Conservation (phyloP, 2,113 vertebrate genomes). For the Clupea harengus region DNA sequence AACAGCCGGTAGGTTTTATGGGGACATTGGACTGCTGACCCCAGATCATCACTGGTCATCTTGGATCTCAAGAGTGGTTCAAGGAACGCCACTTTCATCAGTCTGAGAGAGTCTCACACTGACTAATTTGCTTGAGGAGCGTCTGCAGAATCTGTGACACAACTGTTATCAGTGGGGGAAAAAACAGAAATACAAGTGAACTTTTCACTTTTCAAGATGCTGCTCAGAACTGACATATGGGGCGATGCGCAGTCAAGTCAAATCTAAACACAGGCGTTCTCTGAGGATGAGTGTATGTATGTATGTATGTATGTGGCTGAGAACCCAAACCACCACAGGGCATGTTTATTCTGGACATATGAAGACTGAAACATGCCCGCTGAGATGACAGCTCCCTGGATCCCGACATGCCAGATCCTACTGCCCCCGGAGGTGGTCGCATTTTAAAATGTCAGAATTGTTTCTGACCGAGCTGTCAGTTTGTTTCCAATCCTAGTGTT, state of each 20-base stretch:
- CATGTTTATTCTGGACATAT: constrained; percentile 41
- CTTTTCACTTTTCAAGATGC: constrained; percentile 1
- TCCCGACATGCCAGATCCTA: constrained; percentile 20
- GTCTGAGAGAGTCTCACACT: neutral
- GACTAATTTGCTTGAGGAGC: neutral
- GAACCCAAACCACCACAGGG: neutral
- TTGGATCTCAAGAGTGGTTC: neutral
- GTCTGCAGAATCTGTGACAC: constrained; percentile 1
- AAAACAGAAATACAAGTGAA: neutral
- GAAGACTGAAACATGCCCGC: constrained; percentile 18
- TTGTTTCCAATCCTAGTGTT: constrained; percentile 17
- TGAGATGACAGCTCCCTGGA: constrained; percentile 22
- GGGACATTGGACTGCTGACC: neutral
- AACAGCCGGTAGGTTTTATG: neutral
- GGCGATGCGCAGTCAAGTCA: constrained; percentile 18
- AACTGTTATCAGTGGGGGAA: neutral
- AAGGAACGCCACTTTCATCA: neutral
- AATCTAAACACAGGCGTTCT: neutral
- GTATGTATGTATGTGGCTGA: neutral
- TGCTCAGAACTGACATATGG: neutral
- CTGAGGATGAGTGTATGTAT: neutral
- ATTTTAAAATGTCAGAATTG: constrained; percentile 35
- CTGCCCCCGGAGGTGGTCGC: constrained; percentile 13
- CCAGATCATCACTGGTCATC: neutral
- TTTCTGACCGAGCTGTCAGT: constrained; percentile 41